Evolutionary conservation across 2,797 vertebrate genomes (phyloP), one percentile per base, ranked within the genome.

Genomic region (Paratrypauchen microcephalus): DNA sequence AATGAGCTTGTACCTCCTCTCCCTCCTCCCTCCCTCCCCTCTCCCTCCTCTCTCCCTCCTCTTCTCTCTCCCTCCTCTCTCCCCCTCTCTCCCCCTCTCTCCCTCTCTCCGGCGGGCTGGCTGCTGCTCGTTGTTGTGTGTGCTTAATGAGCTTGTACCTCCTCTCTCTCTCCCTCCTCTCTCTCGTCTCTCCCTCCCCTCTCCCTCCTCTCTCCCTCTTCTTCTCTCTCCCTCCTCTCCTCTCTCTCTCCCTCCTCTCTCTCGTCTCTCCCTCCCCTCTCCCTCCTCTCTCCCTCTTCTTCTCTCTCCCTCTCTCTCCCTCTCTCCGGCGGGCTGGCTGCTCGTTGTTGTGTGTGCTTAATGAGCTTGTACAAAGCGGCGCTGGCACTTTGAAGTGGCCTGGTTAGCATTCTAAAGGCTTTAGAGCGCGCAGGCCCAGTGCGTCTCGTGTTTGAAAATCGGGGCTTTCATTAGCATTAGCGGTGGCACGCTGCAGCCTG

Each of bases 391-490:
- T 89, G 85, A 88, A 89, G 81, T 90, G 72, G 41, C 47, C 61
- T 86, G 66, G 86, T 86, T 88, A 83, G 82, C 76, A 75, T 79
- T 86, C 80, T 76, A 71, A 79, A 84, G 87, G 85, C 78, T 82
- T 71, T 36, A 48, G 24, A 69, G 63, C 45, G 72, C 4, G 67
- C 77, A 13, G 56, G 76, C 56, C 71, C 78, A 87, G 86, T 68
- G 70, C 62, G 65, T 83, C 67, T 83, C 60, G 24, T 81, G 80
- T 87, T 87, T 86, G 78, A 77, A 83, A 78, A 72, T 86, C 82
- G 89, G 79, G 87, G 82, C 84, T 83, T 79, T 86, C 81, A 86
- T 89, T 86, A 87, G 82, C 86, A 85, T 89, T 88, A 88, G 85
- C 83, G 75, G 77, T 77, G 70, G 76, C 78, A 69, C 74, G 85